phyloP scores from a whole-genome alignment of 1,140 invertebrate genomes.

The Drosophila repleta region DNA sequence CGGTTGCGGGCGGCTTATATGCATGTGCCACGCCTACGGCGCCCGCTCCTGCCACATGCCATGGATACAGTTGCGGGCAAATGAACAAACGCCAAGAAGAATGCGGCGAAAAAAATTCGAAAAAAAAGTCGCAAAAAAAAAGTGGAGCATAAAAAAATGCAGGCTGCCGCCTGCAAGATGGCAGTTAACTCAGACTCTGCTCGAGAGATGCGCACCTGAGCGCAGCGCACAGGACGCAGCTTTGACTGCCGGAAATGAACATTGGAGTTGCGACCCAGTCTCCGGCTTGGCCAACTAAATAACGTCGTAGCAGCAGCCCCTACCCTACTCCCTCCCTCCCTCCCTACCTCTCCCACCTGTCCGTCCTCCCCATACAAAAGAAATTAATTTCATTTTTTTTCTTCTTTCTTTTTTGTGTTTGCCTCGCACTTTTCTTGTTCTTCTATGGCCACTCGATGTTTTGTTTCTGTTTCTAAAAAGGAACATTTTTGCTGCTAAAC shows the following conservation, averaged over 20 bases:
- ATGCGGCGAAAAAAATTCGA: slow-evolving; percentile 45
- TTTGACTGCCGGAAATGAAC: slow-evolving; percentile 82
- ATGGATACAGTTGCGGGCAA: slow-evolving; percentile 76
- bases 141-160: neutral
- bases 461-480: slow-evolving; percentile 62
- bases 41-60: slow-evolving; percentile 28
- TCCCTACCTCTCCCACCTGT: slow-evolving; percentile 35
- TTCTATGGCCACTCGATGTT: slow-evolving; percentile 61
- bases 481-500: slow-evolving; percentile 70
- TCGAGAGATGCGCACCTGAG: slow-evolving; percentile 64
- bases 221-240: slow-evolving; percentile 67
- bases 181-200: slow-evolving; percentile 71
- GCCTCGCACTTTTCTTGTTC: slow-evolving; percentile 29
- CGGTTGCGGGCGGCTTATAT: slow-evolving; percentile 73
- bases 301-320: slow-evolving; percentile 39
- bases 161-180: slow-evolving; percentile 50
- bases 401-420: too few relatives aligned
- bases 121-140: slow-evolving; percentile 14
- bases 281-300: slow-evolving; percentile 51
- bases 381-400: slow-evolving; percentile 82
- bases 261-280: slow-evolving; percentile 56
- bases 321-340: slow-evolving; percentile 11
- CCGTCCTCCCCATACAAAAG: slow-evolving; percentile 66
- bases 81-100: slow-evolving; percentile 76
- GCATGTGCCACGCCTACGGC: slow-evolving; percentile 40